Base-by-base conservation (phyloP, 2,797 vertebrate species). In the Cirrhinus molitorella region DNA sequence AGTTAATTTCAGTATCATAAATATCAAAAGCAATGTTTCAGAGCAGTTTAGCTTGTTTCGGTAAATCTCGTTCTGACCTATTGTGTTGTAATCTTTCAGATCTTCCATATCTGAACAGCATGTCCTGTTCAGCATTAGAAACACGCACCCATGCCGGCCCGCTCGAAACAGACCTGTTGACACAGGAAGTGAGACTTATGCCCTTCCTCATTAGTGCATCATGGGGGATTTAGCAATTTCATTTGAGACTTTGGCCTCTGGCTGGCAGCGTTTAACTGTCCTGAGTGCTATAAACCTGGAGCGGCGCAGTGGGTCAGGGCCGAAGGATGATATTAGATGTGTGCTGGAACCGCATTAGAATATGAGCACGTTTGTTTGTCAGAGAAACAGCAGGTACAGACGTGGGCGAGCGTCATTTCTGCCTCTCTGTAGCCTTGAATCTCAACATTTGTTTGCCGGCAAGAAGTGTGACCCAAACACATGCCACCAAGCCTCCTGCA, bases 151-250 rank as follows among this genome's bases (percentile, higher is more conserved):
- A 79, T 13, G 31, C 51, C 40, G 5, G 17, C n/a, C 45, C 34
- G 71, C 59, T 65, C 17, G 8, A 21, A 47, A 25, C 75, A 61
- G 53, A 49, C 40, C n/a, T 70, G 53, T 81, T 57, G 25, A 59
- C 68, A 25, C 59, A 65, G 80, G 80, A 81, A 37, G 70, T 51
- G 57, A 8, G 45, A 47, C n/a, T 28, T 43, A 70, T 80, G 70
- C 80, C 65, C 43, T 74, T 74, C 80, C 80, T 81, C 70, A 74
- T 81, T 74, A 81, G 28, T 51, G 80, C 31, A 51, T 81, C 55
- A 65, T 23, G 21, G 57, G 19, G 70, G 45, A 65, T 81, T 81
- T 65, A 16, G 21, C 45, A 1, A 28, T 66, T 21, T 66, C 5
- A 11, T 81, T 65, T 25, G 45, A 74, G 43, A 37, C 57, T 34